These are phyloP conservation scores for Heliconius melpomene DNA, from an alignment of 1,140 invertebrate species.

Conservation along the genomic window DNA sequence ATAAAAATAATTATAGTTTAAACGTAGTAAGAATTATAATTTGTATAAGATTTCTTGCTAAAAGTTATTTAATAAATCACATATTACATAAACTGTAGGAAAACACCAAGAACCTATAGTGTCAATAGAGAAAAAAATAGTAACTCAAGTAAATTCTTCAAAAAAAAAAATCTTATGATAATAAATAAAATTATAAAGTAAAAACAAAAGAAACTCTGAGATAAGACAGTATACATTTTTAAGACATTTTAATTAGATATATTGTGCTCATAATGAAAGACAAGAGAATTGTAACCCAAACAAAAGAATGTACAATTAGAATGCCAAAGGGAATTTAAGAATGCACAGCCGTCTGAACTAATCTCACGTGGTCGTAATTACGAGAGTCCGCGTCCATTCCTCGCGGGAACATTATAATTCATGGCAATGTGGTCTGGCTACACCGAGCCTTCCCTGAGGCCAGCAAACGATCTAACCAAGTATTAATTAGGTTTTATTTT, in stretches of 20 bases:
- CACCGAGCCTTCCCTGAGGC: constrained; percentile 3
- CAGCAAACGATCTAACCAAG: not conserved
- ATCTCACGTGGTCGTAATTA: constrained; percentile 4
- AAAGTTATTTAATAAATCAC: no score
- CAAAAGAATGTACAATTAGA: not conserved
- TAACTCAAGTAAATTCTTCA: no score
- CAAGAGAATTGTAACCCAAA: not conserved
- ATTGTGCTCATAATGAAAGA: constrained; percentile 1
- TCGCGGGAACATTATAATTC: constrained; percentile 11
- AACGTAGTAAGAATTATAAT: no score
- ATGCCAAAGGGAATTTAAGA: not conserved
- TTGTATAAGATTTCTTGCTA: no score
- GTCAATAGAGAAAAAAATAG: no score
- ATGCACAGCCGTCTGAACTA: not conserved
- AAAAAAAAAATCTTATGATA: no score
- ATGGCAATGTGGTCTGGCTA: not conserved
- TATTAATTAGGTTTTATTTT: constrained; percentile 6
- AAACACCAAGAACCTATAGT: no score
- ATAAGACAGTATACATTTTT: no score
- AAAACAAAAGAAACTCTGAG: not conserved
- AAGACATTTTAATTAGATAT: not conserved
- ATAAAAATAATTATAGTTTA: no score
- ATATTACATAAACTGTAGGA: no score
- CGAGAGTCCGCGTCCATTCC: not conserved
- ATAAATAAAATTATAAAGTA: not conserved